Evolutionary conservation across 2,888 invertebrate species (phyloP).

Genomic region (Euplexia lucipara): DNA sequence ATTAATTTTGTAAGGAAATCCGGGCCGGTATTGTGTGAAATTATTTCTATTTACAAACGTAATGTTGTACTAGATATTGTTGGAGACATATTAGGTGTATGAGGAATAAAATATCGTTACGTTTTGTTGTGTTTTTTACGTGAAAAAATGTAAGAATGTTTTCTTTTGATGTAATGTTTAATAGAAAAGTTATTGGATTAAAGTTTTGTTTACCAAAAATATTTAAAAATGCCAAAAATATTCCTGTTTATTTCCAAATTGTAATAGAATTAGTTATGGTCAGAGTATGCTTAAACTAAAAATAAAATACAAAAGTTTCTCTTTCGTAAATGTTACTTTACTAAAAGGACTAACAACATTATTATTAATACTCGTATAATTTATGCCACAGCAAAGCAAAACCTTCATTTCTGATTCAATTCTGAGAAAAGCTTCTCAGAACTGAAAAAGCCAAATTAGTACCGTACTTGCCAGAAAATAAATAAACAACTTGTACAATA

Average conservation of each 20-base stretch:
- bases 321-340: no score
- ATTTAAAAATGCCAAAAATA: neutral
- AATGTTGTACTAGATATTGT: constrained; percentile 21
- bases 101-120: neutral
- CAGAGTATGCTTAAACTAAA: neutral
- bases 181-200: no score
- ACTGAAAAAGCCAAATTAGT: no score
- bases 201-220: no score
- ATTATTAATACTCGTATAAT: no score
- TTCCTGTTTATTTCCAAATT: no score
- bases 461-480: no score
- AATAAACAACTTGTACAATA: neutral
- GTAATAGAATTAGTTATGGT: neutral
- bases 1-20: constrained; percentile 57
- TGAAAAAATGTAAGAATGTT: no score
- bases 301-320: neutral
- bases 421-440: no score
- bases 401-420: no score
- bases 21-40: constrained; percentile 38
- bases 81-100: constrained; percentile 35
- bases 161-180: neutral
- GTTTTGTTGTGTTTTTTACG: neutral
- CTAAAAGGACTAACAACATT: no score
- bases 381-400: no score
- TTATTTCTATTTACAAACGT: constrained; percentile 36